phyloP scores from a whole-genome alignment of 2,113 vertebrate species.

The Gadus chalcogrammus region DNA sequence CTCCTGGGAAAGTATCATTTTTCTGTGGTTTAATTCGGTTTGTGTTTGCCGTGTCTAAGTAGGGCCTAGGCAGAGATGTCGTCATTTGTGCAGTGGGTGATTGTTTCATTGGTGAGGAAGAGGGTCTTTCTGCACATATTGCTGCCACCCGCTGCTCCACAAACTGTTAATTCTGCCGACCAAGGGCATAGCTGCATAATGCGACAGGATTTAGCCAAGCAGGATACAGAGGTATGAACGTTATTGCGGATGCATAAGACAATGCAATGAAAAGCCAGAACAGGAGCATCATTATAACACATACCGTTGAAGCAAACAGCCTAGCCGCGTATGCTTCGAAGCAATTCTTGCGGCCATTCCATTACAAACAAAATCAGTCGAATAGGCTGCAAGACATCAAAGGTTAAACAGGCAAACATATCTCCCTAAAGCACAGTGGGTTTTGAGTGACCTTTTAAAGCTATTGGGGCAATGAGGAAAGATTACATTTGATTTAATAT shows the following conservation, averaged over 20 bases:
- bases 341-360: too few species aligned
- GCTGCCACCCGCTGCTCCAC: conserved; percentile 5
- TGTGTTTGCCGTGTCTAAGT: too few species aligned
- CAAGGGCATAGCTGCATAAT: conserved; percentile 28
- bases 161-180: conserved; percentile 18
- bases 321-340: conserved; percentile 8
- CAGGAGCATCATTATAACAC: conserved; percentile 15
- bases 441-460: too few species aligned
- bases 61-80: too few species aligned
- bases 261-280: conserved; percentile 17
- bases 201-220: conserved; percentile 17
- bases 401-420: too few species aligned
- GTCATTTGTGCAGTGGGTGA: background rate
- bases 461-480: background rate
- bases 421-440: too few species aligned
- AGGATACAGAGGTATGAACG: conserved; percentile 24
- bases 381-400: too few species aligned
- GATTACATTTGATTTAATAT: too few species aligned
- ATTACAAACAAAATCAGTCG: too few species aligned
- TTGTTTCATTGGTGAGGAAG: background rate
- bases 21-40: background rate
- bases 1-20: background rate
- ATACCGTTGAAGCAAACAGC: background rate
- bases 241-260: conserved; percentile 13
- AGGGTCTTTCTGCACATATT: background rate